Evolutionary conservation across 1,140 invertebrate genomes (phyloP).

Genomic region (Samia ricini): DNA sequence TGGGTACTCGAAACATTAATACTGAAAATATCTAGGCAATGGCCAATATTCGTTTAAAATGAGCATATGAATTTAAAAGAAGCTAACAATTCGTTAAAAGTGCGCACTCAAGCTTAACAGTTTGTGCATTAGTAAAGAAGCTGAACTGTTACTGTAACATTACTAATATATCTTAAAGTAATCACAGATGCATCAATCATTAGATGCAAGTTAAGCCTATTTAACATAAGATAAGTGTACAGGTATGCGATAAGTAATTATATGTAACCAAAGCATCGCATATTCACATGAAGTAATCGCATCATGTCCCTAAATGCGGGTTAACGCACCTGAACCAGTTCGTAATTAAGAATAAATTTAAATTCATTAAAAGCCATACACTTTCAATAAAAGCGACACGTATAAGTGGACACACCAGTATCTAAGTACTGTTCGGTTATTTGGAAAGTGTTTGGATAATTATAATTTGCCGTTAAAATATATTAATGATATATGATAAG

Average conservation of each 20-base stretch:
- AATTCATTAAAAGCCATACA: constrained; percentile 68
- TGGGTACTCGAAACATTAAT: too few relatives aligned
- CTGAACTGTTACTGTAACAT: not conserved
- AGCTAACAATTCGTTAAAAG: too few relatives aligned
- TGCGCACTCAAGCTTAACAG: not conserved
- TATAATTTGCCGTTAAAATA: too few relatives aligned
- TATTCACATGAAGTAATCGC: constrained; percentile 7
- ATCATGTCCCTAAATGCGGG: constrained; percentile 28
- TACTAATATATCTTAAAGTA: not conserved
- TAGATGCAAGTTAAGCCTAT: not conserved
- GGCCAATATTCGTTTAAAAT: too few relatives aligned
- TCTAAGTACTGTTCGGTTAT: constrained; percentile 4
- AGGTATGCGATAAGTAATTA: not conserved
- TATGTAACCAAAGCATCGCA: constrained; percentile 5
- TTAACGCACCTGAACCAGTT: constrained; percentile 65
- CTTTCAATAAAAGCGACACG: constrained; percentile 41
- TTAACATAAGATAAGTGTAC: not conserved
- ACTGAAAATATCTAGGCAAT: too few relatives aligned
- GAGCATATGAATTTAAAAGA: too few relatives aligned
- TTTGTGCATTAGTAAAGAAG: not conserved
- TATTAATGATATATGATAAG: too few relatives aligned
- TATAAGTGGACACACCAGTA: constrained; percentile 46
- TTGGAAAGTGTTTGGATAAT: not conserved
- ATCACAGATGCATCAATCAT: not conserved
- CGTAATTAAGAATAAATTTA: constrained; percentile 70